Conservation (phyloP, 2,113 vertebrate species). For the Colistium nudipinnis region DNA sequence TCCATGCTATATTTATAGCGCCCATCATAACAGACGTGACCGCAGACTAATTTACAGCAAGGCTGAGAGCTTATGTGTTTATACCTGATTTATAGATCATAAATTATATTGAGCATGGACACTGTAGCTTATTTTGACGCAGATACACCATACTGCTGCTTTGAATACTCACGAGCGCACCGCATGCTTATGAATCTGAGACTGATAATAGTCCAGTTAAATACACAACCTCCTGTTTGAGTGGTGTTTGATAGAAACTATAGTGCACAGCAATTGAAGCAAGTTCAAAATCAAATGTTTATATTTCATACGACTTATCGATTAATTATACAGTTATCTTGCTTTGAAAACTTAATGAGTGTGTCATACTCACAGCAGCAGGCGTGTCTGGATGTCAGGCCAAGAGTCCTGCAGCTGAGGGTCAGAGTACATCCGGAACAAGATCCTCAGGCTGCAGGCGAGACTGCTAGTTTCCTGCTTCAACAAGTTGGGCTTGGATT, state of each 20-base stretch:
- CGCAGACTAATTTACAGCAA: too few relatives aligned
- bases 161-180: not conserved
- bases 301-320: too few relatives aligned
- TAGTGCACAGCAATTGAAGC: not conserved
- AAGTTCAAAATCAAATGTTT: too few relatives aligned
- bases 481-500: constrained; percentile 97
- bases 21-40: too few relatives aligned
- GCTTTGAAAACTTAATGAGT: not conserved
- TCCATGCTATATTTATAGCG: too few relatives aligned
- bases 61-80: too few relatives aligned
- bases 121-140: not conserved
- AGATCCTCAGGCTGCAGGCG: constrained; percentile 93
- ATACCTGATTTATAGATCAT: not conserved
- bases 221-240: not conserved
- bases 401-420: constrained; percentile 86
- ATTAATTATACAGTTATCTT: too few relatives aligned
- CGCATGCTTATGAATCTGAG: not conserved
- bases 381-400: constrained; percentile 89
- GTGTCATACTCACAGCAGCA: constrained; percentile 87
- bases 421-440: constrained; percentile 95
- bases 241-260: not conserved
- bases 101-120: not conserved
- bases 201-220: too few relatives aligned
- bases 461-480: constrained; percentile 99
- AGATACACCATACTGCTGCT: not conserved